phyloP scores from a whole-genome alignment of 2,113 vertebrate genomes.

The Corvus moneduloides region DNA sequence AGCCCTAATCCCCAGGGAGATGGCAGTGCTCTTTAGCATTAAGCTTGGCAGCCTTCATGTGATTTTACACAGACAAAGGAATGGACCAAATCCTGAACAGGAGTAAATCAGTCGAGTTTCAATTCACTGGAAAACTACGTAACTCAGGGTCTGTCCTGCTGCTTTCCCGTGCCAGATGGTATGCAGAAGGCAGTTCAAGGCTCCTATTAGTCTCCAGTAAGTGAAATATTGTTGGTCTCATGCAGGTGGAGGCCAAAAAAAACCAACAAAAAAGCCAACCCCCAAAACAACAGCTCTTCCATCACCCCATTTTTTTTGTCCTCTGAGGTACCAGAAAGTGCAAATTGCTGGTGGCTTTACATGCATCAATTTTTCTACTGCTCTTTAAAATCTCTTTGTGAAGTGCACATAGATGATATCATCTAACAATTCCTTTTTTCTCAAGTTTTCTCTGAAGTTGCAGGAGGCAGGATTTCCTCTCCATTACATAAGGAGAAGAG shows the following conservation, averaged over 20 bases:
- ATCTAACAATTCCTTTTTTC: background rate
- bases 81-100: background rate
- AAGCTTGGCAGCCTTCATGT: background rate
- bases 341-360: background rate
- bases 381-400: background rate
- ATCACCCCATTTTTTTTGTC: background rate
- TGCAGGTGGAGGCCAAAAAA: background rate
- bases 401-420: background rate
- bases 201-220: background rate
- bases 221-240: background rate
- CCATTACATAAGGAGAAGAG: constrained; percentile 17
- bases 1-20: background rate
- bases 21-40: rapidly evolving
- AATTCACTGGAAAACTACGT: background rate
- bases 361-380: background rate
- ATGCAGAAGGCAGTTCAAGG: background rate
- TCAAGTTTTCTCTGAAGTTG: background rate
- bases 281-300: background rate
- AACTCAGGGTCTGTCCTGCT: background rate
- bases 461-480: constrained; percentile 53
- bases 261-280: background rate
- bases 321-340: background rate
- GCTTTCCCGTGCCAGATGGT: background rate
- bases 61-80: background rate
- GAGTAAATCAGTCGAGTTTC: background rate